A percentile compares a stretch with the other conserved stretches of the same genome.
These are phyloP conservation scores for Agrotis ipsilon DNA, from an alignment of 2,888 invertebrate species.

Conservation along the genomic window DNA sequence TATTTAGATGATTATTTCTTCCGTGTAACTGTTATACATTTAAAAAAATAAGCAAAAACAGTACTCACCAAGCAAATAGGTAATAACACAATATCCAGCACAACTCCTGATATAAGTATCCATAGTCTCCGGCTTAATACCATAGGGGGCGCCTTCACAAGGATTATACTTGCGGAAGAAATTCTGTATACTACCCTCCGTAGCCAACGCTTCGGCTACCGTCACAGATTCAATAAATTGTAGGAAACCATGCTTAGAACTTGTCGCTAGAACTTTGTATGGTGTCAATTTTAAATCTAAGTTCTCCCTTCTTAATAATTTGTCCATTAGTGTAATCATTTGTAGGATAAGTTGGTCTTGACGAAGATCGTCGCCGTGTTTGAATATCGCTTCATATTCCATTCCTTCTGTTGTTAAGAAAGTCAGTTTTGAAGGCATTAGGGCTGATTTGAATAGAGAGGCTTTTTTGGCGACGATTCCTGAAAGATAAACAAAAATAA, in stretches of 20 bases:
- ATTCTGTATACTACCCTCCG: conserved; percentile 97
- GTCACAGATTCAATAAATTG: conserved; percentile 98
- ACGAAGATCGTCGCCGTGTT: conserved; percentile 98
- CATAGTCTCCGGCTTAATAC: conserved; percentile 98
- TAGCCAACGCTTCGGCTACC: conserved; percentile 97
- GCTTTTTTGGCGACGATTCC: conserved; percentile 97
- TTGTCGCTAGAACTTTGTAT: conserved; percentile 97
- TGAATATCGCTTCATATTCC: conserved; percentile 98
- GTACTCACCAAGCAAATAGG: conserved; percentile 95
- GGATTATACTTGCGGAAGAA: conserved; percentile 98
- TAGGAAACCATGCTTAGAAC: conserved; percentile 98
- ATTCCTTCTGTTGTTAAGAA: conserved; percentile 95
- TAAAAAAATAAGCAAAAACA: neutral
- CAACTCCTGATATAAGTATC: conserved; percentile 99
- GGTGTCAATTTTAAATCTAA: conserved; percentile 99
- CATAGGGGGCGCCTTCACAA: conserved; percentile 96
- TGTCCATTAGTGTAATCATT: conserved; percentile 99
- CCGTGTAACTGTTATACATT: no score
- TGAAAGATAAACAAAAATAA: no score
- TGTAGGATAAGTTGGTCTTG: conserved; percentile 99
- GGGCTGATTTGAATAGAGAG: conserved; percentile 98
- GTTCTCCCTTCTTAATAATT: conserved; percentile 97
- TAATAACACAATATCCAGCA: conserved; percentile 99
- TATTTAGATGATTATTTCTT: no score
- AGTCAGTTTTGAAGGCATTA: conserved; percentile 98